Base-by-base conservation (phyloP, 2,797 vertebrate genomes). In the Diceros bicornis region DNA sequence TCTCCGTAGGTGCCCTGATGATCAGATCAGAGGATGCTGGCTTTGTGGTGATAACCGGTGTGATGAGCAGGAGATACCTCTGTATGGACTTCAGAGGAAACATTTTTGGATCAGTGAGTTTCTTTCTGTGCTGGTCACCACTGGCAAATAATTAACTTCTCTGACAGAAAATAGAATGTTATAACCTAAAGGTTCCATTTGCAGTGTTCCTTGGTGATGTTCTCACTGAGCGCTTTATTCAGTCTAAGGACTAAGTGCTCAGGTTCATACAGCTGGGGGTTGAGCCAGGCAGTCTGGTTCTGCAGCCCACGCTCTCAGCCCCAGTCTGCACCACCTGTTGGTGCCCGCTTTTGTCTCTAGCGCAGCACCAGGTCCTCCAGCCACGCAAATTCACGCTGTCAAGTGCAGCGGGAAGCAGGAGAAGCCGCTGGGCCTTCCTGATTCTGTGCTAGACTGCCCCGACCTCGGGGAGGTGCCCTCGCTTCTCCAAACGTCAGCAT, bases 51-150 rank as follows among this genome's bases (percentile, higher is more conserved):
- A 99, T 99, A 97, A 99, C 98, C 32, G 99, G 99, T 16, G 98
- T 99, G 97, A 99, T 99, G 98, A 99, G 98, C 34, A 99, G 99
- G n/a, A 92, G 94, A 0, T 99, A 99, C 96, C 98, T 99, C 12
- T 99, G 99, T 13, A 98, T 99, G 99, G 99, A 99, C 93, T 62
- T 37, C 11, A 97, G 96, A 41, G 99, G 99, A 97, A 98, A 98
- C 50, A 95, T 99, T 79, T 99, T 99, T 97, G 99, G 98, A 97
- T 99, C 98, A 25, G 99, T 99, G 98, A 99, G 99, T 99, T 77
- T 84, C 50, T 72, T 78, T 88, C 37, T 86, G 37, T 92, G 74
- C 82, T 13, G 18, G n/a, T 44, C 37, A 52, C 57, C 32, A 84
- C n/a, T 52, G 41, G 71, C 62, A 52, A 59, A 89, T 41, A 83